Conservation (phyloP, 2,113 vertebrate genomes). For the Lepidothrix coronata region DNA sequence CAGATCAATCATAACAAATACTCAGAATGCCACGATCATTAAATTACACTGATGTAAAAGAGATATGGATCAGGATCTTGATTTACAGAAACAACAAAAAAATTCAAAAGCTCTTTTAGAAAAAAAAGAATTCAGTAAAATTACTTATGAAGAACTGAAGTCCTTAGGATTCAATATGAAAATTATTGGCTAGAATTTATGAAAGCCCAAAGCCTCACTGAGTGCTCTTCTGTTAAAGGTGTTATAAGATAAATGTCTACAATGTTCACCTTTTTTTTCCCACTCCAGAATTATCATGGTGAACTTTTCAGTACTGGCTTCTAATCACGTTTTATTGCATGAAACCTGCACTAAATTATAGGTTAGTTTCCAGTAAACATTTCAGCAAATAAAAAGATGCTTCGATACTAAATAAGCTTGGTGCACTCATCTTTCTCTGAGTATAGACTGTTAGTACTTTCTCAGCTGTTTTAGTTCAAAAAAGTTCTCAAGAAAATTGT, state of each 20-base stretch:
- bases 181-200: not conserved
- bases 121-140: not conserved
- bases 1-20: not conserved
- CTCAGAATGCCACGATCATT: not conserved
- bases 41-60: not conserved
- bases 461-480: not conserved
- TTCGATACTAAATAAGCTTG: not conserved
- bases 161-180: not conserved
- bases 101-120: not conserved
- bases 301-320: not conserved
- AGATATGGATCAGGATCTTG: not conserved
- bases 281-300: not conserved
- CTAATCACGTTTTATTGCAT: conserved; percentile 15
- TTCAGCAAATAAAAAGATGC: not conserved
- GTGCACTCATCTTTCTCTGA: not conserved
- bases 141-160: not conserved
- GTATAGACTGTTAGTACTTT: not conserved
- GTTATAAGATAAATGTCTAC: not conserved
- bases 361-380: not conserved
- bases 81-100: not conserved
- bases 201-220: not conserved
- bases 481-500: not conserved
- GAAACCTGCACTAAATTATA: conserved; percentile 16
- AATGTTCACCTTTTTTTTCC: not conserved
- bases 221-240: not conserved